Conservation (phyloP, 2,888 invertebrate genomes). For the Sinhomidia bicolor region DNA sequence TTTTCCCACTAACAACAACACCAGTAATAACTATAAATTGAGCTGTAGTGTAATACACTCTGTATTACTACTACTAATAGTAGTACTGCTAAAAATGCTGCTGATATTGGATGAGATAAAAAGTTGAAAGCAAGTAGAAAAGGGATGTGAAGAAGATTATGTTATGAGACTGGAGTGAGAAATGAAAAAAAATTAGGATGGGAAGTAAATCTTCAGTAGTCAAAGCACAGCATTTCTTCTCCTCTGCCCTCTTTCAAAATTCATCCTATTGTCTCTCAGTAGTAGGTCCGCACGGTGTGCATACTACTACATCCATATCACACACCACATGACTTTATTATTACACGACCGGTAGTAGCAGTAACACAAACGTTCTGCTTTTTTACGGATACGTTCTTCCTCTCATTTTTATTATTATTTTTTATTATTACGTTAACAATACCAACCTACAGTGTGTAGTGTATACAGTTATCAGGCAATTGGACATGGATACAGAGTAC, state of each 20-base stretch:
- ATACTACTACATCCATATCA: neutral
- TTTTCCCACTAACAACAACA: neutral
- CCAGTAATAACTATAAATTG: slow-evolving; percentile 37
- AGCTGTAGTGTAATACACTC: neutral
- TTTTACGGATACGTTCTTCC: too few relatives aligned
- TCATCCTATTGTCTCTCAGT: slow-evolving; percentile 6
- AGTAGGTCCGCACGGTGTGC: neutral
- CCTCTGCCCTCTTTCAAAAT: neutral
- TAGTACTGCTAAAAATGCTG: too few relatives aligned
- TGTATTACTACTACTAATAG: too few relatives aligned
- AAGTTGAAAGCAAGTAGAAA: neutral
- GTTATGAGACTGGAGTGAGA: neutral
- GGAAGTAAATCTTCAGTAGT: slow-evolving; percentile 37
- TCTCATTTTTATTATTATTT: slow-evolving; percentile 32
- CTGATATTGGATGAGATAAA: neutral
- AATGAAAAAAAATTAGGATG: neutral
- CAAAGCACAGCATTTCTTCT: neutral
- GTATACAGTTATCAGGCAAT: neutral
- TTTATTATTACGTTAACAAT: slow-evolving; percentile 32
- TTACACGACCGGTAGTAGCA: neutral
- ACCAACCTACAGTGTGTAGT: neutral
- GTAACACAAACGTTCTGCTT: neutral
- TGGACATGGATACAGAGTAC: slow-evolving; percentile 5
- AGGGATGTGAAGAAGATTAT: neutral
- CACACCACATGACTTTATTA: slow-evolving; percentile 28